phyloP scores from a whole-genome alignment of 23 tunicate genomes.

The Ascidia mentula region DNA sequence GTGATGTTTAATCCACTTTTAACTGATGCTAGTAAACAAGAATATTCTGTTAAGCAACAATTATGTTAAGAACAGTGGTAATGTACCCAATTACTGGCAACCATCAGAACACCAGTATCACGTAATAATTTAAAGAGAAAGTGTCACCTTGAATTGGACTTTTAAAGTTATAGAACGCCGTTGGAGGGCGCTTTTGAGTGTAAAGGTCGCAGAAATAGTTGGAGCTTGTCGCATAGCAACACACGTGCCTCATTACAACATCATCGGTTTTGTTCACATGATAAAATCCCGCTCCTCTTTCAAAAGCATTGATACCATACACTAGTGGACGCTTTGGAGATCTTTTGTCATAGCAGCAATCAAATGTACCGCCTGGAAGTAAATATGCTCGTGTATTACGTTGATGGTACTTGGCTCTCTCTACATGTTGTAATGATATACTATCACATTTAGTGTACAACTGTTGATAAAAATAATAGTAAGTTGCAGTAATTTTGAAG shows the following conservation, averaged over 20 bases:
- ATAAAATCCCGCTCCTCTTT: slow-evolving; percentile 66
- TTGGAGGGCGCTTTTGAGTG: slow-evolving; percentile 40
- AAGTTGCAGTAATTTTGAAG: no score
- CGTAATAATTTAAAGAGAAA: background rate
- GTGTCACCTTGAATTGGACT: background rate
- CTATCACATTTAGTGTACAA: no score
- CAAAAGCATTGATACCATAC: slow-evolving; percentile 44
- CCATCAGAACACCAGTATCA: background rate
- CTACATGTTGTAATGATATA: no score
- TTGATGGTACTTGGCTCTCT: no score
- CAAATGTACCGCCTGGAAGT: slow-evolving; percentile 75
- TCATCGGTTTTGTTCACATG: slow-evolving; percentile 40
- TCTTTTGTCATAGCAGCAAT: slow-evolving; percentile 58
- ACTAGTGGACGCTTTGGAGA: slow-evolving; percentile 33
- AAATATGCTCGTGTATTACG: no score
- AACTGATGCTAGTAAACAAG: background rate
- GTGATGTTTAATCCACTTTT: background rate
- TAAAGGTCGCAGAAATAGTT: slow-evolving; percentile 65
- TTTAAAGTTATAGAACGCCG: background rate
- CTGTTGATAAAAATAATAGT: no score
- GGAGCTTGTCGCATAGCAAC: slow-evolving; percentile 52
- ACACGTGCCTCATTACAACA: slow-evolving; percentile 18
- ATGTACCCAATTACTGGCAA: background rate
- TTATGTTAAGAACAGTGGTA: background rate
- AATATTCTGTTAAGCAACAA: background rate